Base-by-base conservation (phyloP, 1,140 invertebrate genomes). In the Elymnias hypermnestra region DNA sequence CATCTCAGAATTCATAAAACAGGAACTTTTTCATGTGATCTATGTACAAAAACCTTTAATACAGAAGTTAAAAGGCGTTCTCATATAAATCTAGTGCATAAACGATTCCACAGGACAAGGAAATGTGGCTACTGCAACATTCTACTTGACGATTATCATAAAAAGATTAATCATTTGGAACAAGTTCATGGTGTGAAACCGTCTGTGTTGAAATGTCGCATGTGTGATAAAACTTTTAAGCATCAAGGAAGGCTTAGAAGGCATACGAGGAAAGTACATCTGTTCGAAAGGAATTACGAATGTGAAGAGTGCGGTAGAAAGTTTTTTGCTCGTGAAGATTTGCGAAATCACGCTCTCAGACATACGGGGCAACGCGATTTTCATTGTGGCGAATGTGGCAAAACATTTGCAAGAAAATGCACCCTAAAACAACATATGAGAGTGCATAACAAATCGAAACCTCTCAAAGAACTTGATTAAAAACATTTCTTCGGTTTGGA, bases 331-430 rank as follows among this genome's bases (percentile, higher is more conserved):
- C 15, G 14, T 4, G 5, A 31, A 1, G 31, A 42, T 7, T 35
- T 66, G n/a, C 41, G 31, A 0, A 47, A 42, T 7, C 86, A 88
- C 49, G 63, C 85, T 56, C 35, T 77, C 8, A 69, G 59, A 9
- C 89, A 89, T 49, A 92, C 90, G 0, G 91, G 92, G 0, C 88
- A 91, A 52, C 90, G 90, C 35, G 91, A 92, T 2, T 92, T 93
- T 62, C 88, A 91, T 48, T 88, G 87, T 60, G 83, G 87, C 0
- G 74, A 89, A 9, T 94, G 93, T 66, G 86, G 87, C 4, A 89
- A 89, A 41, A 74, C 59, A 58, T 91, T 86, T 63, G 89, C 73
- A 0, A 66, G 83, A 10, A 82, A 83, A 45, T 82, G 72, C 7
- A 74, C 85, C 7, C 68, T 88, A 10, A 77, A 76, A 3, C 74